Percentiles rank a stretch among this genome's conserved stretches.
These are phyloP conservation scores for Urocolius indicus DNA, from an alignment of 2,113 vertebrate species.

Conservation along the genomic window DNA sequence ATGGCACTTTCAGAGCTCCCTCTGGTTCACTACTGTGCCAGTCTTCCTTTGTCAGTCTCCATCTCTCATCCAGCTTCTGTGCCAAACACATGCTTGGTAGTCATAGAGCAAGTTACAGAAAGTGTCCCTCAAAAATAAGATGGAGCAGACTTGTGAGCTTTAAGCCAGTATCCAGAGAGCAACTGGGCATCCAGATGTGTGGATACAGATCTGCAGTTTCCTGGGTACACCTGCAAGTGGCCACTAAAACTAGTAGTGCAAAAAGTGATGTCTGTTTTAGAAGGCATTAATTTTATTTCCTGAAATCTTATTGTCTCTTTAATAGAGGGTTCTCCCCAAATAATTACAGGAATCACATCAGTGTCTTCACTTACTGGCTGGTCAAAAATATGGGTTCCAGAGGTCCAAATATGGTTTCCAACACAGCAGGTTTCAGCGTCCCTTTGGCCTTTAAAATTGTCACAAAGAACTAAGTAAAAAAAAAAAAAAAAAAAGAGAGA, in stretches of 20 bases:
- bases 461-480: constrained; percentile 84
- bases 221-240: not conserved
- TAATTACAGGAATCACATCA: not conserved
- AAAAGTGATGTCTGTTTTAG: not conserved
- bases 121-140: not conserved
- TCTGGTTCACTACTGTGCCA: not conserved
- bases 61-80: not conserved
- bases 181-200: not conserved
- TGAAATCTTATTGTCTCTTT: not conserved
- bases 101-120: not conserved
- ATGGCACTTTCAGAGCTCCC: not conserved
- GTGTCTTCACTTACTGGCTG: constrained; percentile 87
- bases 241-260: not conserved
- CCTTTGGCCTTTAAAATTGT: constrained; percentile 90
- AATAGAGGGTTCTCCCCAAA: not conserved
- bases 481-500: constrained; percentile 10
- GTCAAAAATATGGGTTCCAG: constrained; percentile 87
- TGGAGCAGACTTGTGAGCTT: not conserved
- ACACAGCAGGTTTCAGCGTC: constrained; percentile 82
- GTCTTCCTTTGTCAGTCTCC: not conserved
- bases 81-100: not conserved
- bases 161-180: not conserved
- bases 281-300: not conserved
- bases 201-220: not conserved
- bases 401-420: constrained; percentile 88